Conservation (phyloP, 2,797 vertebrate genomes). For the Enteromius paludinosus region DNA sequence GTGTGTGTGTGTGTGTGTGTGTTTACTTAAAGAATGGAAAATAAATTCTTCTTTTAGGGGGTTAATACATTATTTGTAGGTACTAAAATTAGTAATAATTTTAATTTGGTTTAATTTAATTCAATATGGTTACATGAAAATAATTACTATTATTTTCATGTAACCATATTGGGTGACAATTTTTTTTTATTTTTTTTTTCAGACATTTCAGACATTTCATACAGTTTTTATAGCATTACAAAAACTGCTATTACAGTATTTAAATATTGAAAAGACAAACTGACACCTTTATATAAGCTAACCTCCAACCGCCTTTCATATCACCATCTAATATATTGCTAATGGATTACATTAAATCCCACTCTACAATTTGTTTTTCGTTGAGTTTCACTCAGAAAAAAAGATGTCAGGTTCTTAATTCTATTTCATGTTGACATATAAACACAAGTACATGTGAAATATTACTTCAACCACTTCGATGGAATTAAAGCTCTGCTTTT, state of each 20-base stretch:
- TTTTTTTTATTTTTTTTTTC: too few relatives aligned
- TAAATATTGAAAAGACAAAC: not conserved
- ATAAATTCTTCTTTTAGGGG: not conserved
- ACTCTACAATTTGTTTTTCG: not conserved
- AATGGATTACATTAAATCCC: slow-evolving; percentile 1
- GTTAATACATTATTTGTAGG: not conserved
- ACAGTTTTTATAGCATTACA: not conserved
- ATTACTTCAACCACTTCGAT: not conserved
- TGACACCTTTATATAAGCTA: not conserved
- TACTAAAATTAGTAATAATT: too few relatives aligned
- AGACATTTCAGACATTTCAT: not conserved
- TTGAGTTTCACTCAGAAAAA: not conserved
- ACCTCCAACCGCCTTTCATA: slow-evolving; percentile 8
- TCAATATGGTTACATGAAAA: too few relatives aligned
- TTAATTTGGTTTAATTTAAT: too few relatives aligned
- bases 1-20: not conserved
- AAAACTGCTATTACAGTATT: not conserved
- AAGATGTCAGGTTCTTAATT: not conserved
- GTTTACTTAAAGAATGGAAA: not conserved
- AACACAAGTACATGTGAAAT: slow-evolving; percentile 21
- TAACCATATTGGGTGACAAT: too few relatives aligned
- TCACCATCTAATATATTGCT: not conserved
- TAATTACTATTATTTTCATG: too few relatives aligned
- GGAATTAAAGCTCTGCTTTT: slow-evolving; percentile 25
- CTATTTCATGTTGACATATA: not conserved